Percentiles rank a stretch among this genome's conserved stretches.
phyloP scores from a whole-genome alignment of 2,888 invertebrate species.

The Papilio elwesi region DNA sequence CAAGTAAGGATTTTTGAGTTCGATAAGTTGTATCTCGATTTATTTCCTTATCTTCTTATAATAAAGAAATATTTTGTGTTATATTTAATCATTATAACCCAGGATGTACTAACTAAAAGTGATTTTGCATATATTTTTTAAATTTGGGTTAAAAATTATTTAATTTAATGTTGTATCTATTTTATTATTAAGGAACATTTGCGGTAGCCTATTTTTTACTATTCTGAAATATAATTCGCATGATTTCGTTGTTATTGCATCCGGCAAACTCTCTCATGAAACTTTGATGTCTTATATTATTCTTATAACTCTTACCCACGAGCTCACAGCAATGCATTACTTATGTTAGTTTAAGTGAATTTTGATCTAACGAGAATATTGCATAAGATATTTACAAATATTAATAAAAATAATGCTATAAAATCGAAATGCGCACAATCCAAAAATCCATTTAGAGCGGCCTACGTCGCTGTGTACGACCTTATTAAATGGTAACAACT shows the following conservation, averaged over 20 bases:
- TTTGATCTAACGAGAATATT: neutral
- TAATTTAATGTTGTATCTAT: neutral
- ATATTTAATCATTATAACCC: neutral
- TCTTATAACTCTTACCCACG: constrained; percentile 1
- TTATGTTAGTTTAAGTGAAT: constrained; percentile 11
- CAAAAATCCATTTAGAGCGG: constrained; percentile 16
- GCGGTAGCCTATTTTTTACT: neutral
- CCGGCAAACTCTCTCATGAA: neutral
- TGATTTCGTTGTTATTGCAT: neutral
- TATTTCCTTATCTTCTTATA: constrained; percentile 2
- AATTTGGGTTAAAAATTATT: neutral
- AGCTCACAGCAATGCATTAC: neutral
- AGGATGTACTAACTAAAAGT: neutral
- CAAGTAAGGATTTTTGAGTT: neutral
- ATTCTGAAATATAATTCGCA: neutral
- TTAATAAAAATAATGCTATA: constrained; percentile 28
- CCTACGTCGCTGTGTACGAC: neutral
- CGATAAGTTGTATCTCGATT: neutral
- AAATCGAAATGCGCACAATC: constrained; percentile 30
- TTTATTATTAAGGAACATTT: neutral
- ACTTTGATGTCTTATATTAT: neutral
- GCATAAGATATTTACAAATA: constrained; percentile 14
- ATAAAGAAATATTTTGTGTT: neutral
- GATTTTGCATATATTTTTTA: neutral
- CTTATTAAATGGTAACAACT: neutral